Evolutionary conservation across 2,888 invertebrate genomes (phyloP).

Genomic region (Drosophila helvetica): DNA sequence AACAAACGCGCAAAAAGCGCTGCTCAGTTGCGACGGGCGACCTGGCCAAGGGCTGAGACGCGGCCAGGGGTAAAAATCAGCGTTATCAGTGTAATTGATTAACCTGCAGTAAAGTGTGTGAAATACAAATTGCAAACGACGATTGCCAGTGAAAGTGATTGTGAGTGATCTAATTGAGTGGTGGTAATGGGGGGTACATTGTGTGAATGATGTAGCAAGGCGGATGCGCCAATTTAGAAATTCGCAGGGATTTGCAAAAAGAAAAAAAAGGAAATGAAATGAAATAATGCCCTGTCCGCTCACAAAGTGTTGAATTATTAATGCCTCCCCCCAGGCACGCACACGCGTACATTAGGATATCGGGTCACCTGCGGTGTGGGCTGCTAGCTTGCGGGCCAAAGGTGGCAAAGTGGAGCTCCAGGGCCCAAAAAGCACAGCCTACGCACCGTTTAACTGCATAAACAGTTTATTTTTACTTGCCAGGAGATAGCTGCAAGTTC

Average conservation of each 20-base stretch:
- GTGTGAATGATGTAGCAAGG: conserved; percentile 19
- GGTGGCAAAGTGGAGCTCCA: conserved; percentile 7
- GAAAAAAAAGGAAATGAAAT: neutral
- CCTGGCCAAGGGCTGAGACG: neutral
- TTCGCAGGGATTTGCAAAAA: conserved; percentile 17
- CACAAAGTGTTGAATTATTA: conserved; percentile 4
- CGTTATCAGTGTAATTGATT: conserved; percentile 42
- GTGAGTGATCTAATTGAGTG: neutral
- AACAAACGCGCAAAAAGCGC: neutral
- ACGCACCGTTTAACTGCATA: conserved; percentile 61
- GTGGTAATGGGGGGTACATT: neutral
- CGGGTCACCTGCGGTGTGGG: neutral
- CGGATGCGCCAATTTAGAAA: conserved; percentile 47
- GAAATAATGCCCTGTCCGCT: neutral
- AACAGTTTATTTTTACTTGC: conserved; percentile 71
- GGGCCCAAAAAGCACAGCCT: conserved; percentile 26
- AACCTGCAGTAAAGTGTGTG: conserved; percentile 27
- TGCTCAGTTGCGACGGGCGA: neutral
- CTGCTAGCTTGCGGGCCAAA: conserved; percentile 1
- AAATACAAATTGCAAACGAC: conserved; percentile 12
- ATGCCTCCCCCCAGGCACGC: conserved; percentile 4
- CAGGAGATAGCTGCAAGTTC: conserved; percentile 64
- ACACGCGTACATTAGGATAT: neutral
- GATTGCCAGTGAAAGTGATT: conserved; percentile 52
- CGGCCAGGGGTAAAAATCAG: conserved; percentile 3